Conservation (phyloP, 1,140 invertebrate species). For the Limonius californicus region DNA sequence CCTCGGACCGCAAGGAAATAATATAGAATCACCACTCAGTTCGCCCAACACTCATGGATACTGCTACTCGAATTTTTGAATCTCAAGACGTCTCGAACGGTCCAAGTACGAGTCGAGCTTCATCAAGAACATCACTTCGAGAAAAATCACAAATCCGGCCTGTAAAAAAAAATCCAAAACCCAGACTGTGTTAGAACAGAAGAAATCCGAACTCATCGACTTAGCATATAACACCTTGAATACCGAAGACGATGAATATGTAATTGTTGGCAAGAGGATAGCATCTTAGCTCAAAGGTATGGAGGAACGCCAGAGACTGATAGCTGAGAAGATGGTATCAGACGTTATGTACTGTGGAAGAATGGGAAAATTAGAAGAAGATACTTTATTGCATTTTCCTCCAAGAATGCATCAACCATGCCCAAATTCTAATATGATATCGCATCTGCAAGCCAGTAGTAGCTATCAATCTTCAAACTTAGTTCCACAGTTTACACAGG, state of each 20-base stretch:
- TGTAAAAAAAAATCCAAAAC: neutral
- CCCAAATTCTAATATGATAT: neutral
- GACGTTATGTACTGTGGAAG: conserved; percentile 28
- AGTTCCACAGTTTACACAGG: no score
- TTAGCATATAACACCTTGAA: neutral
- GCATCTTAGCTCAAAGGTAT: conserved; percentile 25
- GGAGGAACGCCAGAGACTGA: conserved; percentile 18
- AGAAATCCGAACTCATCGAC: neutral
- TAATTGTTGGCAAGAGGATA: conserved; percentile 23
- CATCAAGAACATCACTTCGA: neutral
- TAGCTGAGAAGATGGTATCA: conserved; percentile 31
- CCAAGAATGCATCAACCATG: neutral
- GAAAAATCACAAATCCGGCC: neutral
- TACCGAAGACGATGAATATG: conserved; percentile 13
- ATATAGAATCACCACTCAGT: neutral
- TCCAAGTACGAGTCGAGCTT: neutral
- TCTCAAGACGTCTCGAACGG: neutral
- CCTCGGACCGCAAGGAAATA: neutral
- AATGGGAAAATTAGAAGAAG: conserved; percentile 22
- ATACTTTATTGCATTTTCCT: neutral
- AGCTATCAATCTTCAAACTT: no score
- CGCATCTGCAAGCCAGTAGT: neutral
- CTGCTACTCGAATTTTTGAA: neutral
- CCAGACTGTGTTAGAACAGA: neutral
- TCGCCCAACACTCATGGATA: neutral